Evolutionary conservation across 1,140 invertebrate species (phyloP).

Genomic region (Procambarus clarkii): DNA sequence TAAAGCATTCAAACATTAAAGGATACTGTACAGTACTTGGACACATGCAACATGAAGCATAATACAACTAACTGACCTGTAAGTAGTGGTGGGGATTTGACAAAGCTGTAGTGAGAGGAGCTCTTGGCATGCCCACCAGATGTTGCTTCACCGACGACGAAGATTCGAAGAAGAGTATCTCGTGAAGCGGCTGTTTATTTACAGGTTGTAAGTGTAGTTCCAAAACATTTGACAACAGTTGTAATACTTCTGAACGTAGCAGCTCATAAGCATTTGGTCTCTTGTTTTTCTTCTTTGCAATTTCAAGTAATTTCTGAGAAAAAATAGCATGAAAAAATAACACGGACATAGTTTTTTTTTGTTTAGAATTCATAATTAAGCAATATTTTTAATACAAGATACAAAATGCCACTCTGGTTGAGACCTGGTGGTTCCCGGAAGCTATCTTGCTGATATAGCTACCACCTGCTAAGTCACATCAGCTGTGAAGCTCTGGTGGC

Average conservation of each 20-base stretch:
- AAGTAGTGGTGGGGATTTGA: conserved; percentile 87
- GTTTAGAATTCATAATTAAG: too few species aligned
- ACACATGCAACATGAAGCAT: too few species aligned
- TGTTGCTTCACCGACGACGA: conserved; percentile 82
- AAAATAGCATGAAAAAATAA: background rate
- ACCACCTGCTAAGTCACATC: too few species aligned
- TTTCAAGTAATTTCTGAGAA: conserved; percentile 54
- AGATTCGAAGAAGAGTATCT: conserved; percentile 82
- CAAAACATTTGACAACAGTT: conserved; percentile 32
- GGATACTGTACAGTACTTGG: too few species aligned
- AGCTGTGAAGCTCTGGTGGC: too few species aligned
- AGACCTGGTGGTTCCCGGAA: too few species aligned
- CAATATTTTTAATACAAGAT: too few species aligned
- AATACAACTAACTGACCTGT: conserved; percentile 74
- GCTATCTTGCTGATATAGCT: too few species aligned
- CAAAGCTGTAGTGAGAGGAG: conserved; percentile 87
- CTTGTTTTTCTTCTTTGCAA: conserved; percentile 53
- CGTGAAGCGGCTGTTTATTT: conserved; percentile 74
- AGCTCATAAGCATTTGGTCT: conserved; percentile 44
- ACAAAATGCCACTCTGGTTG: too few species aligned
- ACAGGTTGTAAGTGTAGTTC: conserved; percentile 26
- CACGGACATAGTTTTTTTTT: too few species aligned
- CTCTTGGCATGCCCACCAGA: conserved; percentile 86
- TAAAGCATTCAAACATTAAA: too few species aligned
- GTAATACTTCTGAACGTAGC: conserved; percentile 37